Evolutionary conservation across 1,140 invertebrate genomes (phyloP).

Genomic region (Potamilus streckersoni): DNA sequence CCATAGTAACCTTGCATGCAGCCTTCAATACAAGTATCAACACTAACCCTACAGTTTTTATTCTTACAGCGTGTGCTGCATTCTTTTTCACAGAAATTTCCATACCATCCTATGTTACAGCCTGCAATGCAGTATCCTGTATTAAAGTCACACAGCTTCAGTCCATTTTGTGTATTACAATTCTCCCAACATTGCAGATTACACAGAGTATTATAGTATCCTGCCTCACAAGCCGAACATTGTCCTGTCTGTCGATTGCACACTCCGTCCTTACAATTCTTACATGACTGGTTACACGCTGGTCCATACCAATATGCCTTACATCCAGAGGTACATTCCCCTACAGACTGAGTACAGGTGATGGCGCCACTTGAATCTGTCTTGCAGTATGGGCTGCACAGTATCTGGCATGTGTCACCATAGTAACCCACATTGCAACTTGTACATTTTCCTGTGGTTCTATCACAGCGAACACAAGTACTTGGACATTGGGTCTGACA

Average conservation of each 20-base stretch:
- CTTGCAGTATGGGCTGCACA: not conserved
- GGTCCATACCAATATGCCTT: too few relatives aligned
- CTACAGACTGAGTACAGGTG: not conserved
- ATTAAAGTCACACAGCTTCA: too few relatives aligned
- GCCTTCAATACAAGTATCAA: conserved; percentile 11
- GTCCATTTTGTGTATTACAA: too few relatives aligned
- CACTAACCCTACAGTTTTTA: conserved; percentile 6
- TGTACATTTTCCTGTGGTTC: not conserved
- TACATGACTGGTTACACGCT: too few relatives aligned
- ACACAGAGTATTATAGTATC: too few relatives aligned
- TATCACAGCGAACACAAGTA: not conserved
- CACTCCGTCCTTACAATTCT: too few relatives aligned
- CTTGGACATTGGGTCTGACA: not conserved
- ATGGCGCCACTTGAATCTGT: not conserved
- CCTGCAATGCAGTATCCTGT: too few relatives aligned
- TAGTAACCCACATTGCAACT: not conserved
- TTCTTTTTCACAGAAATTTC: conserved; percentile 12
- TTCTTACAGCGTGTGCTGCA: conserved; percentile 25
- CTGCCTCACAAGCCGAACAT: too few relatives aligned
- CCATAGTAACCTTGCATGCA: conserved; percentile 26
- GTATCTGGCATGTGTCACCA: not conserved
- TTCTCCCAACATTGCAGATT: too few relatives aligned
- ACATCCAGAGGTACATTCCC: too few relatives aligned
- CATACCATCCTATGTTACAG: conserved; percentile 14
- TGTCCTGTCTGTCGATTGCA: too few relatives aligned